Conservation (phyloP, 1,140 invertebrate genomes). For the Marisa cornuarietis region DNA sequence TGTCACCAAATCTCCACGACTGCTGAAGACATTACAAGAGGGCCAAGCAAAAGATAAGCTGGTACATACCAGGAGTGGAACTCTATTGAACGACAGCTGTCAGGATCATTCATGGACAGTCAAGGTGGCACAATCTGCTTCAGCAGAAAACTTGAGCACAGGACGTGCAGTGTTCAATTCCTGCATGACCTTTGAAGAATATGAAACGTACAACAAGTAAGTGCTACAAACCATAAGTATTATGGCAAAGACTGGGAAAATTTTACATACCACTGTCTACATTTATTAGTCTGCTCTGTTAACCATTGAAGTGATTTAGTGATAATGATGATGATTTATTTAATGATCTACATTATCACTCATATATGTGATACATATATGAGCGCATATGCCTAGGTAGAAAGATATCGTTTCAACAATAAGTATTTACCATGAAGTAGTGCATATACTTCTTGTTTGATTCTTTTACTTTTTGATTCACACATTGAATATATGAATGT, state of each 20-base stretch:
- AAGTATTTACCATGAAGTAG: too few relatives aligned
- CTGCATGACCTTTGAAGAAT: constrained; percentile 65
- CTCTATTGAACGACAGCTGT: constrained; percentile 49
- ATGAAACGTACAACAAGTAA: constrained; percentile 58
- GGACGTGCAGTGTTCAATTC: constrained; percentile 56
- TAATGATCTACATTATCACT: too few relatives aligned
- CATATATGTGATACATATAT: too few relatives aligned
- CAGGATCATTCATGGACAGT: constrained; percentile 45
- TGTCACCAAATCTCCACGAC: constrained; percentile 51
- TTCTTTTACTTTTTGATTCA: background rate
- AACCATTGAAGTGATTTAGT: background rate
- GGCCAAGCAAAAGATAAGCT: constrained; percentile 53
- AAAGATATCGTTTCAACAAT: too few relatives aligned
- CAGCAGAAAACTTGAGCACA: constrained; percentile 55
- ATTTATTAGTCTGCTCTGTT: background rate
- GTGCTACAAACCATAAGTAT: constrained; percentile 2
- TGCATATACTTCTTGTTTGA: background rate
- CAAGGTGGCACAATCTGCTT: constrained; percentile 33
- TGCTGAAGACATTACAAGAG: constrained; percentile 46
- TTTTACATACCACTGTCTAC: background rate
- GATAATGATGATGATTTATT: too few relatives aligned
- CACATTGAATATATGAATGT: background rate
- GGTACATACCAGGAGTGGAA: constrained; percentile 45
- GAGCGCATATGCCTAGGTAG: too few relatives aligned
- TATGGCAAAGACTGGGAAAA: background rate